Conservation (phyloP, 2,113 vertebrate genomes). For the Tragulus kanchil region DNA sequence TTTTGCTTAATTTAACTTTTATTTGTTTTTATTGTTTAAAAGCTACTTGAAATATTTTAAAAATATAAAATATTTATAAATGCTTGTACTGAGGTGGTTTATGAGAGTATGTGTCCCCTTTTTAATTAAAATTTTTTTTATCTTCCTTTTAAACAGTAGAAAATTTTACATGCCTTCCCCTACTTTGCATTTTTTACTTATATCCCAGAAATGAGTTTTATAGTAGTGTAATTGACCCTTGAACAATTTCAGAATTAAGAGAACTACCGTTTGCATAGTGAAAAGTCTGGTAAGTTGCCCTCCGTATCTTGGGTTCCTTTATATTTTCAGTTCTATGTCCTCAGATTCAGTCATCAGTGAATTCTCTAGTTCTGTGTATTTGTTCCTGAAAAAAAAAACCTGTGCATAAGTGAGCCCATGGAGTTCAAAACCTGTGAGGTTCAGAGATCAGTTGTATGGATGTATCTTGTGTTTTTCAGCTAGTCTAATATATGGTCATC, state of each 20-base stretch:
- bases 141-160: background rate
- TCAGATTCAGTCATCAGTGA: background rate
- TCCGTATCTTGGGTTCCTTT: background rate
- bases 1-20: slow-evolving; percentile 48
- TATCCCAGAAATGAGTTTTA: background rate
- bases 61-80: slow-evolving; percentile 19
- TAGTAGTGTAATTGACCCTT: background rate
- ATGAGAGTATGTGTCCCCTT: background rate
- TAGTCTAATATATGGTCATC: background rate
- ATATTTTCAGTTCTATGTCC: background rate
- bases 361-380: background rate
- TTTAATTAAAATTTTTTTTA: background rate
- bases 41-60: background rate
- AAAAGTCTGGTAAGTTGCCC: background rate
- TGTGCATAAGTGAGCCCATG: background rate
- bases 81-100: background rate
- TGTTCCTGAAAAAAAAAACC: background rate
- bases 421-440: background rate
- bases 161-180: background rate
- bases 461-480: background rate
- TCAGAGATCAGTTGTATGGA: background rate
- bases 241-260: background rate
- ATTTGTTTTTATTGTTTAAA: background rate
- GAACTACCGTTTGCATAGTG: background rate
- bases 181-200: slow-evolving; percentile 10